Percentiles rank a stretch among this genome's conserved stretches.
These are phyloP conservation scores for Aurelia aurita DNA, from an alignment of 30 jellyfish, hydroid and myxozoan species.

Conservation along the genomic window DNA sequence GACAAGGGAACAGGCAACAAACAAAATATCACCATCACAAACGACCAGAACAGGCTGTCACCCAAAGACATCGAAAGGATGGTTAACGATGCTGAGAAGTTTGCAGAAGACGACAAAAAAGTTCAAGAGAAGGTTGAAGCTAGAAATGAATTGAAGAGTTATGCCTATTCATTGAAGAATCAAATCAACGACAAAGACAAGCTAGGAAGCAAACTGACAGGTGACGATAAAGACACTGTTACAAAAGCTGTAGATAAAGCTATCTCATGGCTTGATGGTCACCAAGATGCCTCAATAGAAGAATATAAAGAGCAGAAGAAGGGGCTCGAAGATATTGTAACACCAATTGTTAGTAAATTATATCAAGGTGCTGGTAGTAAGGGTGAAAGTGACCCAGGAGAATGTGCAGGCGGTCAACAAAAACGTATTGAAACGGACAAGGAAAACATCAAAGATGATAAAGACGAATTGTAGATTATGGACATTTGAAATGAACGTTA, in stretches of 20 bases:
- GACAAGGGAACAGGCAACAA: slow-evolving; percentile 99
- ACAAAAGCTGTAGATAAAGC: slow-evolving; percentile 97
- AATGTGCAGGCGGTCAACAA: not conserved
- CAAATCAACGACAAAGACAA: slow-evolving; percentile 95
- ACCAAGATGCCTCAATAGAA: slow-evolving; percentile 93
- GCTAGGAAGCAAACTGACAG: slow-evolving; percentile 95
- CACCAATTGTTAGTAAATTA: slow-evolving; percentile 96
- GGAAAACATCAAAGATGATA: slow-evolving; percentile 96
- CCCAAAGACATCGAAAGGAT: slow-evolving; percentile 99
- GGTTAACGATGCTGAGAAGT: slow-evolving; percentile 99
- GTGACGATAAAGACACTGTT: slow-evolving; percentile 91
- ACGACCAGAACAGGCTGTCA: slow-evolving; percentile 98
- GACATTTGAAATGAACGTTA: slow-evolving; percentile 3
- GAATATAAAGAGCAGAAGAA: slow-evolving; percentile 95
- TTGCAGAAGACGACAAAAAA: slow-evolving; percentile 98
- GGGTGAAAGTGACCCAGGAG: slow-evolving; percentile 63
- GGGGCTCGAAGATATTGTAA: slow-evolving; percentile 92
- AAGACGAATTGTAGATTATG: slow-evolving; percentile 88
- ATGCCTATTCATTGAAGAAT: slow-evolving; percentile 95
- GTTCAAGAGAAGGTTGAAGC: slow-evolving; percentile 97
- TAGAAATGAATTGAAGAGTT: slow-evolving; percentile 92
- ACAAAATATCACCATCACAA: slow-evolving; percentile 98
- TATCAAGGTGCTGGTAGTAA: slow-evolving; percentile 97
- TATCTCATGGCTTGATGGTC: slow-evolving; percentile 93
- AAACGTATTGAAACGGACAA: slow-evolving; percentile 38